Percentiles rank a stretch among this genome's conserved stretches.
Evolutionary conservation across 2,888 invertebrate genomes (phyloP).

Genomic region (Lydus trimaculatus): DNA sequence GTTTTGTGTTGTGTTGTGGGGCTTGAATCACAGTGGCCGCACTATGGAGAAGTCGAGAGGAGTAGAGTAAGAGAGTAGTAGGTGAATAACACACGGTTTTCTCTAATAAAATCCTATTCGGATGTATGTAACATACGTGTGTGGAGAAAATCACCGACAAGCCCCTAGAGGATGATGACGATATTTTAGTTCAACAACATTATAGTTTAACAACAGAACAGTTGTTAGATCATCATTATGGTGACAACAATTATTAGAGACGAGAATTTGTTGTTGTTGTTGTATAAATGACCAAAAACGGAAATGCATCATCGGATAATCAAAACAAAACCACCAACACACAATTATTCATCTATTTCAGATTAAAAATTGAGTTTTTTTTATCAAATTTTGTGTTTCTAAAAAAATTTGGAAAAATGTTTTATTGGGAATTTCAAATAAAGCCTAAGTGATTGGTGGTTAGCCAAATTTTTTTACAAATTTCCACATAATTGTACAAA

Average conservation of each 20-base stretch:
- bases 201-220: background rate
- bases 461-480: too few relatives aligned
- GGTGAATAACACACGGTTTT: slow-evolving; percentile 7
- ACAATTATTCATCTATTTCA: slow-evolving; percentile 4
- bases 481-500: too few relatives aligned
- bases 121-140: background rate
- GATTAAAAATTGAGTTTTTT: too few relatives aligned
- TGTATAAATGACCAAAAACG: slow-evolving; percentile 6
- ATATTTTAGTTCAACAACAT: slow-evolving; percentile 9
- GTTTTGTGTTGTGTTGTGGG: background rate
- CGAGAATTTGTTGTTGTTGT: background rate
- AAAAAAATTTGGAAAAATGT: too few relatives aligned
- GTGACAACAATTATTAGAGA: background rate
- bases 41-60: slow-evolving; percentile 1
- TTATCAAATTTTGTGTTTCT: too few relatives aligned
- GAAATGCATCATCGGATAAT: slow-evolving; percentile 9
- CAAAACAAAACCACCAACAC: slow-evolving; percentile 6
- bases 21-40: slow-evolving; percentile 23
- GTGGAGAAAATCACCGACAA: background rate
- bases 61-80: background rate
- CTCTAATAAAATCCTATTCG: background rate
- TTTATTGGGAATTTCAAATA: too few relatives aligned
- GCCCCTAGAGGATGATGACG: background rate
- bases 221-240: slow-evolving; percentile 5
- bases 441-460: too few relatives aligned